Base-by-base conservation (phyloP, 1,140 invertebrate genomes). In the Drosophila bifasciata region DNA sequence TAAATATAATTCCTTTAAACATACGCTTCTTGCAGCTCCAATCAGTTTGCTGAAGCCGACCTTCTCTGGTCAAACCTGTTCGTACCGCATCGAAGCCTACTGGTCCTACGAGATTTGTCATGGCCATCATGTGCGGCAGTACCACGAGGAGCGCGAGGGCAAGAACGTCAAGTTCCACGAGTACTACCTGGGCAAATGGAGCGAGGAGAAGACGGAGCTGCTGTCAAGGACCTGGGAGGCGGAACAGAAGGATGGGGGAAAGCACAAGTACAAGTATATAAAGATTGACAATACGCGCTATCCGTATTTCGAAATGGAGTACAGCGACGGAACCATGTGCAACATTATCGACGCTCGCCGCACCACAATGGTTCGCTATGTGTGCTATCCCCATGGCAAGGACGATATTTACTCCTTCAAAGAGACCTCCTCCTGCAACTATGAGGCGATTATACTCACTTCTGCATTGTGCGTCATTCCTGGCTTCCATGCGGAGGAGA, bases 61-160 rank as follows among this genome's bases (percentile, higher is more conserved):
- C 32, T 97, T 98, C 91, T 92, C 92, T 13, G 94, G 96, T 69
- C 93, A 93, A 66, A 93, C 93, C 52, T 99, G 97, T 92, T 97
- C 97, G 0, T 98, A 97, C 76, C 94, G 96, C 69, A 92, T 99
- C 57, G 98, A 99, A 91, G 95, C 95, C 41, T 99, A 98, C 91
- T 99, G 98, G 98, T 98, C 96, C 0, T 99, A 99, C 93, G 98
- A 99, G 92, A 93, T 99, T 8, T 99, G 98, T 90, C 98, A 99
- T 93, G 98, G 98, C 5, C 93, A 94, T 73, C 95, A 96, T 91
- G 94, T 99, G 3, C 93, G 96, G 9, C 98, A 99, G 89, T 99
- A 98, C 92, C 98, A 99, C 92, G 98, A 99, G 92, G 97, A 98
- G 80, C 94, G 97, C 69, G 97, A 98, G 92, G 96, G 93, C n/a